Base-by-base conservation (phyloP, 1,140 invertebrate species). In the Drosophila bocqueti region DNA sequence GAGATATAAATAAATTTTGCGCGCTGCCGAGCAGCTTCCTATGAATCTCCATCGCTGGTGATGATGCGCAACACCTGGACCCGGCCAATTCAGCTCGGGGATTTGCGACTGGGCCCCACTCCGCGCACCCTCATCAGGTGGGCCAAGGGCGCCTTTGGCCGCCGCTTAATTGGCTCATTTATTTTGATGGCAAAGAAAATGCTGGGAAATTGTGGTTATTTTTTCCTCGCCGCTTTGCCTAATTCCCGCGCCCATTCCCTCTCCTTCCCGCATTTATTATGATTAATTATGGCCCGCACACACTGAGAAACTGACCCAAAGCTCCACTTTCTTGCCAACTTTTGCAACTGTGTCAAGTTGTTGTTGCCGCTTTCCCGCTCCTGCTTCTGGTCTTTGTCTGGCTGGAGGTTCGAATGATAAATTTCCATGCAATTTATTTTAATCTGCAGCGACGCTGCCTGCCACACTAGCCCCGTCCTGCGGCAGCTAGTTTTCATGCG, bases 151-250 rank as follows among this genome's bases (percentile, higher is more conserved):
- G 52, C 49, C 43, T 26, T 50, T 40, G 78, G 74, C 69, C 65
- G 77, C 50, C 60, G 69, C 81, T 90, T 89, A 89, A 89, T 89
- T 89, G 84, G 84, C 84, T 89, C 84, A 89, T 89, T 89, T 89
- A 89, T 90, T 89, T 85, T 90, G 82, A 90, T 90, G 85, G 84
- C 81, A 79, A 84, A 84, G 84, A 84, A 84, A 89, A 87, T 84
- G 77, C 66, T 89, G 63, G 81, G 73, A 83, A 90, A 89, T 81
- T 85, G 81, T 73, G 74, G 68, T 58, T 72, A 60, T 79, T 67
- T 58, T 81, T 72, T 81, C 71, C 64, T 68, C 57, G 47, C 59
- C 60, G 26, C 26, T 47, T 21, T 13, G 16, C 57, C 46, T 79
- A 73, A 55, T 61, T 59, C 31, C 34, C 10, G n/a, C 50, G 52